Conservation (phyloP, 2,113 vertebrate genomes). For the Polyodon spathula region DNA sequence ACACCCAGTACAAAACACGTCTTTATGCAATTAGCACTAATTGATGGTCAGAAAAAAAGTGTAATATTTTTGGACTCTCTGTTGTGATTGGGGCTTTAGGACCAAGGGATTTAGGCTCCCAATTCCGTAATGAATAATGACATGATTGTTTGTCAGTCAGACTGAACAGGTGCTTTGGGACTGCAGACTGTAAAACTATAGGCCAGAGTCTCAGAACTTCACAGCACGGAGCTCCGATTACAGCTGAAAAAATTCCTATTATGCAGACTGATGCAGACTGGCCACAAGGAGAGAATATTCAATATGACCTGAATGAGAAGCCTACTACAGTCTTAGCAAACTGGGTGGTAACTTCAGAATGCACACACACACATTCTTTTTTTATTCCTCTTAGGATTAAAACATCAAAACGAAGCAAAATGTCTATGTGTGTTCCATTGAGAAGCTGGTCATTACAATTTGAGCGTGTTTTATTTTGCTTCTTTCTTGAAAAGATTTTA, state of each 20-base stretch:
- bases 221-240: slow-evolving; percentile 32
- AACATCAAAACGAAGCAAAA: no score
- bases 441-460: not conserved
- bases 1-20: no score
- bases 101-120: slow-evolving; percentile 23
- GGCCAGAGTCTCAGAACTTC: slow-evolving; percentile 19
- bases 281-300: slow-evolving; percentile 20
- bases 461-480: not conserved
- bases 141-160: slow-evolving; percentile 43
- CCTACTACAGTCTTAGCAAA: slow-evolving; percentile 31
- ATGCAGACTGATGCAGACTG: slow-evolving; percentile 16
- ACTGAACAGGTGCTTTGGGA: slow-evolving; percentile 43
- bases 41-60: slow-evolving; percentile 11
- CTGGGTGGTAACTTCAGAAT: slow-evolving; percentile 30
- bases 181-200: slow-evolving; percentile 20
- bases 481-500: no score
- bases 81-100: slow-evolving; percentile 10
- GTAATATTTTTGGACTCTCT: slow-evolving; percentile 13
- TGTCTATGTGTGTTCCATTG: not conserved
- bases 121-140: slow-evolving; percentile 36
- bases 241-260: slow-evolving; percentile 33
- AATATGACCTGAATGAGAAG: slow-evolving; percentile 18
- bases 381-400: not conserved
- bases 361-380: slow-evolving; percentile 6
- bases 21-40: slow-evolving; percentile 3